Base-by-base conservation (phyloP, 2,888 invertebrate genomes). In the Callosobruchus maculatus region DNA sequence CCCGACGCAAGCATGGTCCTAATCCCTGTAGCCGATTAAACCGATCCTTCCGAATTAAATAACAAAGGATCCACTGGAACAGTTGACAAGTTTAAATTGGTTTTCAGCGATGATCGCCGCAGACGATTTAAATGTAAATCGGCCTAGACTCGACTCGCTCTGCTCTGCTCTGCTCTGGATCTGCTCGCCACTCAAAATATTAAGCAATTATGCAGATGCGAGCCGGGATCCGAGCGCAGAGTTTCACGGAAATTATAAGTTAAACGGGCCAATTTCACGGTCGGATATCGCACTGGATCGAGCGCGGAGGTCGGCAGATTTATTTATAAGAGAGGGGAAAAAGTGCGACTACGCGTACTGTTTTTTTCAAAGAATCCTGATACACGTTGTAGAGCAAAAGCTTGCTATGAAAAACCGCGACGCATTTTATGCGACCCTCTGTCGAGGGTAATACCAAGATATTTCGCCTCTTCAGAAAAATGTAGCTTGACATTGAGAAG, bases 1-100 rank as follows among this genome's bases (percentile, higher is more conserved):
- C 75, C 75, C 26, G 72, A 76, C 76, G 72, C 76, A 49, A 49
- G 49, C 49, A 49, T 49, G 49, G 49, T 49, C 71, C 73, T 76
- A 74, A 78, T 76, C 81, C 82, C 82, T 70, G 71, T 79, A 79
- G 80, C 84, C 84, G 83, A 84, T 84, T 85, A 84, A 85, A 85
- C 83, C 80, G 84, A 84, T 84, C 84, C 83, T 81, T 49, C 49
- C 80, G 84, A 86, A 86, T 86, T 85, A 86, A 85, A 85, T 84
- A 84, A 87, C 87, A 87, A 87, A 86, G 86, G 87, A 85, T 82
- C 81, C 86, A 84, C 83, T 86, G 85, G 86, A 85, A 86, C 87
- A 86, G 84, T 86, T 87, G 87, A 87, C 87, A 87, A 87, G 84
- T 87, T 86, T 86, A 87, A 87, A 87, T 87, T 87, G 87, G 85